phyloP scores from a whole-genome alignment of 2,113 vertebrate species.

The Oncorhynchus tshawytscha region DNA sequence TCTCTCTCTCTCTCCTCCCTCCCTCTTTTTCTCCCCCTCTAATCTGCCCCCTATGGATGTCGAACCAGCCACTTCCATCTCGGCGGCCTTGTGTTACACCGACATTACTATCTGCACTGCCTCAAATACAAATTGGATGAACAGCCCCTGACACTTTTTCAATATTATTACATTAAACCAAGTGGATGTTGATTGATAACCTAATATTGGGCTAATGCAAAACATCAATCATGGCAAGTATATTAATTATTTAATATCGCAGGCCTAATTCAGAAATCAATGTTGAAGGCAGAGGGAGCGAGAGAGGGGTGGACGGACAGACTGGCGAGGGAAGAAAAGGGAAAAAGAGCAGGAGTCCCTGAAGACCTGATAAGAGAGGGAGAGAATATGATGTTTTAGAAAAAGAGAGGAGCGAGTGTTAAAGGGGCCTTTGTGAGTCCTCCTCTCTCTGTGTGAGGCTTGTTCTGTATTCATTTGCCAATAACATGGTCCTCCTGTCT shows the following conservation, averaged over 20 bases:
- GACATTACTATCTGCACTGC: constrained; percentile 86
- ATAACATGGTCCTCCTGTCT: constrained; percentile 43
- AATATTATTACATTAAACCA: constrained; percentile 99
- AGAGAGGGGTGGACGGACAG: constrained; percentile 71
- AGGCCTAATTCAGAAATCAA: constrained; percentile 98
- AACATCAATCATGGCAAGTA: constrained; percentile 99
- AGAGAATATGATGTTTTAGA: constrained; percentile 83
- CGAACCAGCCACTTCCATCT: too few species aligned
- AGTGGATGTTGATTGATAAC: constrained; percentile 99
- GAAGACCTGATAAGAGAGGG: constrained; percentile 76
- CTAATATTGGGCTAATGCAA: constrained; percentile 99
- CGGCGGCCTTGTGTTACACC: constrained; percentile 81
- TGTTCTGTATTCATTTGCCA: neutral
- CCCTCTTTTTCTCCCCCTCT: neutral
- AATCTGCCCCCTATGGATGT: neutral
- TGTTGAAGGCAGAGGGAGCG: constrained; percentile 54
- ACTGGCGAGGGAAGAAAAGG: neutral
- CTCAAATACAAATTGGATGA: constrained; percentile 98
- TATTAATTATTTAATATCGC: constrained; percentile 99
- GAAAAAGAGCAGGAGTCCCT: constrained; percentile 62
- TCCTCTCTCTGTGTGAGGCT: neutral
- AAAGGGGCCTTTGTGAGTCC: constrained; percentile 29
- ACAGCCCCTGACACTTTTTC: constrained; percentile 98
- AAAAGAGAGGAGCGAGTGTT: constrained; percentile 58
- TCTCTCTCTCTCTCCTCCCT: neutral